Evolutionary conservation across 2,797 vertebrate species (phyloP), one percentile per base, ranked within the genome.

Genomic region (Sardinella longiceps): DNA sequence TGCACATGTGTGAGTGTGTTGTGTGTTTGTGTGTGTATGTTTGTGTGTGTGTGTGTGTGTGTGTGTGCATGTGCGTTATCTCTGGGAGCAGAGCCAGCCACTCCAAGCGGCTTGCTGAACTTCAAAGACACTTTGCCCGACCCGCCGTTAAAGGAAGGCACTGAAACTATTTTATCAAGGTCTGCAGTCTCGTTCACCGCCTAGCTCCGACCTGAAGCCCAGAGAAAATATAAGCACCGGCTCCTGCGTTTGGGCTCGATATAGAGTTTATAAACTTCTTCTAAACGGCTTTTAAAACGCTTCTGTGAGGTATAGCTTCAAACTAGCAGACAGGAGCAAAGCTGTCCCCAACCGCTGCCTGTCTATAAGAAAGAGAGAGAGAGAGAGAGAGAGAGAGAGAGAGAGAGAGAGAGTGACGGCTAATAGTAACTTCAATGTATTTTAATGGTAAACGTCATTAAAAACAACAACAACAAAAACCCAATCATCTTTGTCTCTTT

Each of bases 61-160:
- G 56, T 25, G 25, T 30, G 25, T 63, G 60, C 12, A 10, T 63
- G 33, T 10, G 33, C 14, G 33, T 37, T 39, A 74, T 74, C 66
- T 74, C 66, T 18, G 33, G 66, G 66, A 74, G 30, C 66, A 74
- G 30, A 74, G 66, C 66, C 66, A 74, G 39, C 66, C 66, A 74
- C 66, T 37, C 66, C 6, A 74, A 28, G 15, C 30, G 14, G 14
- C 33, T 74, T 33, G 33, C 30, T 39, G 66, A 15, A 74, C 66
- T 37, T 39, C 66, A 74, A 74, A 74, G 63, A 30, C 14, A 14
- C 5, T 9, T 33, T 15, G 66, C 33, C 66, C 6, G 15, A 74
- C 66, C 66, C 66, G 0, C 33, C 14, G 18, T 18, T 15, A 66
- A 28, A 66, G n/a, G n/a, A 66, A 25, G 28, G 60, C 60, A 66